phyloP scores from a whole-genome alignment of 92 coral and sea anemone species.

The Isaurus tuberculatus region DNA sequence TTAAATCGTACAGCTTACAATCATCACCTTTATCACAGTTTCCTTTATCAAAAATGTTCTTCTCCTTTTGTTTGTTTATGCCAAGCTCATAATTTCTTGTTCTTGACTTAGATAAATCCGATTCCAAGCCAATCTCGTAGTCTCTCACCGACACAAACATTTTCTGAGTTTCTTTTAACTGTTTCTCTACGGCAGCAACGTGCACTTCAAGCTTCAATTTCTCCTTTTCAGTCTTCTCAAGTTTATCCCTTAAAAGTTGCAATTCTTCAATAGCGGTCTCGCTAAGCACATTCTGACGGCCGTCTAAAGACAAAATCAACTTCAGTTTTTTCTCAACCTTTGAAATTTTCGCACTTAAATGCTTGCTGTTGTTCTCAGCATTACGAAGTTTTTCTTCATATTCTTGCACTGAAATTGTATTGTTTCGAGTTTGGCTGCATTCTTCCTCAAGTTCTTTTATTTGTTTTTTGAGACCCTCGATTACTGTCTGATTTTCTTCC shows the following conservation, averaged over 20 bases:
- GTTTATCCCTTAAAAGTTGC: constrained; percentile 28
- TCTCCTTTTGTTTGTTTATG: constrained; percentile 6
- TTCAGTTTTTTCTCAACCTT: constrained; percentile 64
- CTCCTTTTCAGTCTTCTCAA: constrained; percentile 36
- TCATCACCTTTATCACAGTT: constrained; percentile 47
- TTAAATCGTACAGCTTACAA: constrained; percentile 39
- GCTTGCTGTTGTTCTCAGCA: constrained; percentile 62
- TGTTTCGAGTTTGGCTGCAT: constrained; percentile 8
- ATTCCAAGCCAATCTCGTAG: constrained; percentile 64
- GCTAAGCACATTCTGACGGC: constrained; percentile 19
- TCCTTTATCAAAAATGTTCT: constrained; percentile 11
- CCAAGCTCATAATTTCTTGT: constrained; percentile 47
- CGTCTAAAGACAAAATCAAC: constrained; percentile 44
- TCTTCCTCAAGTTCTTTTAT: constrained; percentile 36
- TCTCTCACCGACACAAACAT: constrained; percentile 59
- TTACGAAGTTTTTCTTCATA: constrained; percentile 55
- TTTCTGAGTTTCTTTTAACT: constrained; percentile 59
- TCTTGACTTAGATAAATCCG: constrained; percentile 58
- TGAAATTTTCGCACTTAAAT: constrained; percentile 62
- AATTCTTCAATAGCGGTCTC: constrained; percentile 31
- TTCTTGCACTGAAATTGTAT: neutral
- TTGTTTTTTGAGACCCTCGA: neutral
- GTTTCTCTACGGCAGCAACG: constrained; percentile 59
- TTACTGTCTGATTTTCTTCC: constrained; percentile 30
- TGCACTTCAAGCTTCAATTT: constrained; percentile 45